phyloP scores from a whole-genome alignment of 2,888 invertebrate genomes.

The Craniophora ligustri region DNA sequence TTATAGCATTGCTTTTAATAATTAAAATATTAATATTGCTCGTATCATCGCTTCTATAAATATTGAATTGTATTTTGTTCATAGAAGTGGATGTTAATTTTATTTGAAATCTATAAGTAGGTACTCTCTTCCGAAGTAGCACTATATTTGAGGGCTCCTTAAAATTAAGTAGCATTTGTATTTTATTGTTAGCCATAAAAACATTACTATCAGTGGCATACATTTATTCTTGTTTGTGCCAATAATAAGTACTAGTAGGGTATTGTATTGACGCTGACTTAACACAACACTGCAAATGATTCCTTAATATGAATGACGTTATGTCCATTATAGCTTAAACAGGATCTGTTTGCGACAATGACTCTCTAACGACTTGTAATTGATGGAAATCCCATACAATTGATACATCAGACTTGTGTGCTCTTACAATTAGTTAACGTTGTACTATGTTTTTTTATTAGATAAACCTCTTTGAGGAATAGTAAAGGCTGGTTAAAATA shows the following conservation, averaged over 20 bases:
- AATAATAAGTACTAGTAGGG: slow-evolving; percentile 6
- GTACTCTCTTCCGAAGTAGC: too few species aligned
- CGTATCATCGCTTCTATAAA: too few species aligned
- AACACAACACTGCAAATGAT: slow-evolving; percentile 7
- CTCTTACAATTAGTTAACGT: slow-evolving; percentile 15
- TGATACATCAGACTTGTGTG: slow-evolving; percentile 24
- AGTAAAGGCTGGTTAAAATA: too few species aligned
- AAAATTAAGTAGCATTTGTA: too few species aligned
- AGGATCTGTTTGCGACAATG: slow-evolving; percentile 16
- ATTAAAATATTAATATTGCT: too few species aligned
- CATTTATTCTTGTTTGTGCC: slow-evolving; percentile 12
- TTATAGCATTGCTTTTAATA: too few species aligned
- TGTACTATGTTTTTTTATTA: slow-evolving; percentile 7
- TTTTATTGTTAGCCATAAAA: background rate
- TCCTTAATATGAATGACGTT: slow-evolving; percentile 1
- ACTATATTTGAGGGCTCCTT: too few species aligned
- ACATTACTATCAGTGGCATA: slow-evolving; percentile 1
- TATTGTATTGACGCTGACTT: background rate
- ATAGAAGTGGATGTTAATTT: too few species aligned
- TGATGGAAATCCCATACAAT: slow-evolving; percentile 27
- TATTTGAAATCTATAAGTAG: too few species aligned
- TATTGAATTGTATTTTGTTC: too few species aligned
- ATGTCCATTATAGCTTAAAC: slow-evolving; percentile 4
- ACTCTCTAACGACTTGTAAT: slow-evolving; percentile 33
- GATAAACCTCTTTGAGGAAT: background rate